Base-by-base conservation (phyloP, 2,113 vertebrate genomes). In the Alligator sinensis region DNA sequence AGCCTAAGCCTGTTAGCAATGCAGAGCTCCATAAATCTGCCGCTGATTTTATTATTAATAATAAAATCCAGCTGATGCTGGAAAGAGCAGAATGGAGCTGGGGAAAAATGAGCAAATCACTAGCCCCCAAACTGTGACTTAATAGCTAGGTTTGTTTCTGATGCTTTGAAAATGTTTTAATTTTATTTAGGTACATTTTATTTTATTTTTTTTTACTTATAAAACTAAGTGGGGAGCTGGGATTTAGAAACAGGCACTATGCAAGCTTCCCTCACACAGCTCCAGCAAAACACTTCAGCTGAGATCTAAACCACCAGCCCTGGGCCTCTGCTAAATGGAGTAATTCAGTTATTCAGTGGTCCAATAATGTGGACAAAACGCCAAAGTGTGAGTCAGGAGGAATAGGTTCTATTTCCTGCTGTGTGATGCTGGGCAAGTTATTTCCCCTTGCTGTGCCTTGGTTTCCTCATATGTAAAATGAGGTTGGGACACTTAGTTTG, bases 311-410 rank as follows among this genome's bases (percentile, higher is more conserved):
- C 22, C 38, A 57, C 78, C 30, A 24, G 55, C 34, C 77, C 25
- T 34, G 74, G n/a, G 55, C 28, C 34, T 75, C 61, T 59, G 38
- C 77, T 77, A 72, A 82, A 11, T 2, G 34, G 58, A 90, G 77
- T 85, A 58, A 15, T 87, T 82, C 21, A 25, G 9, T 47, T 74
- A 47, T 87, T 55, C 59, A 75, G 55, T 88, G 94, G 34, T 28
- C 27, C 21, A 14, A 19, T 93, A 91, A 95, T 72, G 78, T 86
- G 75, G 94, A 94, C 70, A 70, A 57, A 47, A 66, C 34, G 84
- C 84, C 86, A 91, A 96, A 84, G 94, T n/a, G 59, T 91, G 88
- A 93, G 87, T 90, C 55, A 84, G 77, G 91, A 94, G 85, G 84
- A 88, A 74, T 1, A 88, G 94, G 70, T 90, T 95, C 93, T 90